phyloP scores from a whole-genome alignment of 2,888 invertebrate species.

The Platycheirus rosarum region DNA sequence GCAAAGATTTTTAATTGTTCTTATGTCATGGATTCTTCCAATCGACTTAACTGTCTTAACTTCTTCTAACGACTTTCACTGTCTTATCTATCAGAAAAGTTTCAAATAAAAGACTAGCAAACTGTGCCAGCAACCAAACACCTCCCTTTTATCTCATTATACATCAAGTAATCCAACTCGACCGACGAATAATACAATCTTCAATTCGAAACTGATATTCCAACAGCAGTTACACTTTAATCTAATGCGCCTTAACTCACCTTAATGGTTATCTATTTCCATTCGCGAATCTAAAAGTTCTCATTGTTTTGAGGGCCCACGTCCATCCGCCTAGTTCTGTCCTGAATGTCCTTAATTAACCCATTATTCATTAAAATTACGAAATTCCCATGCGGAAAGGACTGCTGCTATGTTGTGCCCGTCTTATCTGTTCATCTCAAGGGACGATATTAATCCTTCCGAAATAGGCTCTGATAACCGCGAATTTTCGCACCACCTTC shows the following conservation, averaged over 20 bases:
- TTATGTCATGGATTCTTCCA: no score
- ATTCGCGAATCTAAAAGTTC: conserved; percentile 55
- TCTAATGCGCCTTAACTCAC: conserved; percentile 73
- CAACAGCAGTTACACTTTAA: conserved; percentile 66
- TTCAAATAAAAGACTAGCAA: not conserved
- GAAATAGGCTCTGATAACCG: conserved; percentile 73
- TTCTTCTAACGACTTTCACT: not conserved
- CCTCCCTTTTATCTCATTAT: not conserved
- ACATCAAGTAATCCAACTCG: conserved; percentile 3
- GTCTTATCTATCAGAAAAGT: not conserved
- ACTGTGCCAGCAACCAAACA: not conserved
- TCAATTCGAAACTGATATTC: conserved; percentile 68
- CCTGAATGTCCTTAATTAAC: conserved; percentile 79
- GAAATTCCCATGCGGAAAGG: conserved; percentile 55
- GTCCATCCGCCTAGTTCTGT: conserved; percentile 44
- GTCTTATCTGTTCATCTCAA: conserved; percentile 69
- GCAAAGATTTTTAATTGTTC: not conserved
- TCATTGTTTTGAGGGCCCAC: conserved; percentile 41
- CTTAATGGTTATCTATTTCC: conserved; percentile 67
- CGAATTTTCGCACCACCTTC: conserved; percentile 73
- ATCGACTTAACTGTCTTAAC: no score
- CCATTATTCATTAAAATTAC: conserved; percentile 81
- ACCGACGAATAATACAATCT: conserved; percentile 32
- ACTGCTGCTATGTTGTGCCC: not conserved
- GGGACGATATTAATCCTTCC: conserved; percentile 73